A percentile compares a stretch with the other conserved stretches of the same genome.
Evolutionary conservation across 2,888 invertebrate species (phyloP).

Genomic region (Nomada hirtipes): DNA sequence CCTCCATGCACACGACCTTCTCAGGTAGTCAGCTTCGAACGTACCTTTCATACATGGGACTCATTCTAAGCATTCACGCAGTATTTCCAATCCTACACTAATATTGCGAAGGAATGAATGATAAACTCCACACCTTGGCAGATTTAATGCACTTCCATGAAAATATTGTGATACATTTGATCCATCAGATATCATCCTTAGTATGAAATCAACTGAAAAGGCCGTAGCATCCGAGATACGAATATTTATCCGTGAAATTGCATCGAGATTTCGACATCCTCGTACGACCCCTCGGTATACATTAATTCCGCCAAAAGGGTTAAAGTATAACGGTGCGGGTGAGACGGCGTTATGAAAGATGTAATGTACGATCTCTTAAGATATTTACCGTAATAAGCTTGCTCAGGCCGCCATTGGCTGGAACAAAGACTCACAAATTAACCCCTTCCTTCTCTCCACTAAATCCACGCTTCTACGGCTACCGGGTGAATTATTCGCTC

Average conservation of each 20-base stretch:
- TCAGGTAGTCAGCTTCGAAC: too few relatives aligned
- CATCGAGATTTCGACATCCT: conserved; percentile 31
- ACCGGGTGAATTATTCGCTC: conserved; percentile 51
- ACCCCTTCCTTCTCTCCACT: conserved; percentile 38
- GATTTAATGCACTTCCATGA: neutral
- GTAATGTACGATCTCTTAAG: conserved; percentile 39
- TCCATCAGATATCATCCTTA: neutral
- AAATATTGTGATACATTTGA: conserved; percentile 10
- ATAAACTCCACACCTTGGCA: neutral
- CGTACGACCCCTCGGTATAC: conserved; percentile 20
- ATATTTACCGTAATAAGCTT: conserved; percentile 65
- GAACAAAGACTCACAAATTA: conserved; percentile 60
- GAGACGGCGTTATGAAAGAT: neutral
- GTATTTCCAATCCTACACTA: too few relatives aligned
- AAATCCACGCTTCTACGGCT: conserved; percentile 50
- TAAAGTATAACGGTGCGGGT: conserved; percentile 7
- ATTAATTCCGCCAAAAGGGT: conserved; percentile 31
- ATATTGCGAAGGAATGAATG: neutral
- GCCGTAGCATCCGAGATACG: neutral
- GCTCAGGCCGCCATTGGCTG: conserved; percentile 9
- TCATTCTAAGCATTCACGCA: too few relatives aligned
- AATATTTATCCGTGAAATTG: conserved; percentile 52
- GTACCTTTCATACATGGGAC: too few relatives aligned
- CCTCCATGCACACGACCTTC: too few relatives aligned
- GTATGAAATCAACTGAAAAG: conserved; percentile 23